Evolutionary conservation across 2,888 invertebrate species (phyloP).

Genomic region (Endotricha flammealis): DNA sequence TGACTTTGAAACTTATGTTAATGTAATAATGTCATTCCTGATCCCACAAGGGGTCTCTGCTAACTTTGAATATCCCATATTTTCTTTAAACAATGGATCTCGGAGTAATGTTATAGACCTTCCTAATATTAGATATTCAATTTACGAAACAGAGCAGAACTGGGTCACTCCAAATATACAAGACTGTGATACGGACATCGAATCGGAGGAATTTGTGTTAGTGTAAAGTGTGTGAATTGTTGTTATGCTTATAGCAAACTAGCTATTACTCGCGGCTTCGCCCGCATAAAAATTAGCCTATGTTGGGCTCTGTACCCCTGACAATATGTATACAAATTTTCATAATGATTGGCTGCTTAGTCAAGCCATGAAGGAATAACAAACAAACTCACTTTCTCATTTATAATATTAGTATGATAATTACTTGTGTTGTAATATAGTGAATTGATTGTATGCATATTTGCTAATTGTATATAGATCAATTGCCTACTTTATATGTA

Average conservation of each 20-base stretch:
- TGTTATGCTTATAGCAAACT: constrained; percentile 5
- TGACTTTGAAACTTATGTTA: constrained; percentile 87
- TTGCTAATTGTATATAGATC: neutral
- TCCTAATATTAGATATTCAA: constrained; percentile 74
- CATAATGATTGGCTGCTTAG: no score
- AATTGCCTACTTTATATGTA: neutral
- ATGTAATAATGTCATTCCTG: constrained; percentile 80
- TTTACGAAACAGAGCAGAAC: constrained; percentile 74
- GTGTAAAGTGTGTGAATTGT: constrained; percentile 52
- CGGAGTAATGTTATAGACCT: constrained; percentile 78
- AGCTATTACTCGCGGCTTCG: no score
- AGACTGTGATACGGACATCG: constrained; percentile 81
- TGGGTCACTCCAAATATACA: constrained; percentile 66
- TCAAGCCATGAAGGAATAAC: no score
- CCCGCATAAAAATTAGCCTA: no score
- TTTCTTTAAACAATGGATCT: constrained; percentile 87
- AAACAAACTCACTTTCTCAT: no score
- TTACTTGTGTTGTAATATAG: neutral
- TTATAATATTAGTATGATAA: no score
- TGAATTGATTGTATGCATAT: neutral
- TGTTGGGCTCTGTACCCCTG: no score
- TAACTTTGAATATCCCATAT: constrained; percentile 87
- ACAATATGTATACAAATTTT: no score
- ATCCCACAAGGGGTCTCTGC: constrained; percentile 63
- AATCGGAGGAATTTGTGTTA: constrained; percentile 86